Conservation (phyloP, 2,888 invertebrate species). For the Lacanobia wlatinum region DNA sequence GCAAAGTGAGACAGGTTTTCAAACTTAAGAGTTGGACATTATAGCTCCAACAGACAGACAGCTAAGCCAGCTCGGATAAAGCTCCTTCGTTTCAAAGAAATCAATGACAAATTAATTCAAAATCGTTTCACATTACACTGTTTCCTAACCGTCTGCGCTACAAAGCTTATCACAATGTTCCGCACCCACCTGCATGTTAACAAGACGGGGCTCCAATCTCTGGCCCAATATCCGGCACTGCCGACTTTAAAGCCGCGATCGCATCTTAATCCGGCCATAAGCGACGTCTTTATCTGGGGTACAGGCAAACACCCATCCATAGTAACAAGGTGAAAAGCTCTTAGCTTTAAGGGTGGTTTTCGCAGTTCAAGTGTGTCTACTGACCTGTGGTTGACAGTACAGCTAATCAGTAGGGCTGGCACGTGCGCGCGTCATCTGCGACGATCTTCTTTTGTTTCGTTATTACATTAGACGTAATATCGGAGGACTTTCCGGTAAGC, state of each 20-base stretch:
- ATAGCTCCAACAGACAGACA: too few species aligned
- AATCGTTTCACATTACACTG: constrained; percentile 16
- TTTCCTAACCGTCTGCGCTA: background rate
- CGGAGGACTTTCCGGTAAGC: constrained; percentile 58
- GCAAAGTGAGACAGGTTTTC: background rate
- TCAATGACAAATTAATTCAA: constrained; percentile 26
- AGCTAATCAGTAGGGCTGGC: constrained; percentile 72
- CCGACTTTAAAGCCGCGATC: constrained; percentile 75
- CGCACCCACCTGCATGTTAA: constrained; percentile 61
- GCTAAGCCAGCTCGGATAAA: background rate
- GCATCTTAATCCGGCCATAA: constrained; percentile 82
- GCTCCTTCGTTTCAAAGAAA: background rate
- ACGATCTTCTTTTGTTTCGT: constrained; percentile 74
- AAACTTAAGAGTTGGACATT: too few species aligned
- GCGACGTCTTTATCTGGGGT: constrained; percentile 74
- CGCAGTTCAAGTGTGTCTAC: background rate
- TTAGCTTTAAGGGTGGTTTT: background rate
- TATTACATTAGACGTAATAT: constrained; percentile 63
- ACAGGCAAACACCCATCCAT: constrained; percentile 20
- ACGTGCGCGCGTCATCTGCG: constrained; percentile 84
- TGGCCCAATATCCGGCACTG: constrained; percentile 46
- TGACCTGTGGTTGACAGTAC: background rate
- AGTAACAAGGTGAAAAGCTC: too few species aligned
- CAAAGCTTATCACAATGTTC: constrained; percentile 51
- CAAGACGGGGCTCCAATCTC: constrained; percentile 51